Percentiles rank a stretch among this genome's conserved stretches.
phyloP scores from a whole-genome alignment of 1,140 invertebrate species.

The Cydia strobilella region DNA sequence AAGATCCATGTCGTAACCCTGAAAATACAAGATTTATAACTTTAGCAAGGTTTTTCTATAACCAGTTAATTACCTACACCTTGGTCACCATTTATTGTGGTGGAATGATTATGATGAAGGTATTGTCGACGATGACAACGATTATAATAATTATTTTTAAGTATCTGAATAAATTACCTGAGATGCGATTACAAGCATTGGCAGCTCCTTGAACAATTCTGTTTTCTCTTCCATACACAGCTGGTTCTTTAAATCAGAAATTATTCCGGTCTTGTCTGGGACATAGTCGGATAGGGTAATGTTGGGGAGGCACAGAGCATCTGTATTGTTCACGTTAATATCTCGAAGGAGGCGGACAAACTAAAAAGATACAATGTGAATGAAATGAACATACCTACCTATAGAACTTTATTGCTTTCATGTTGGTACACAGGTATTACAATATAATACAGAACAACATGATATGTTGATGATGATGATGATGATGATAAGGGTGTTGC shows the following conservation, averaged over 20 bases:
- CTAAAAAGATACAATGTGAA: slow-evolving; percentile 42
- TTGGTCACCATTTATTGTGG: neutral
- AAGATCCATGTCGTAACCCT: slow-evolving; percentile 65
- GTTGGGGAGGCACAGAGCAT: slow-evolving; percentile 60
- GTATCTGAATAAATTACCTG: slow-evolving; percentile 52
- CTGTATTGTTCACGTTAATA: slow-evolving; percentile 62
- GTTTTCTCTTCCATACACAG: slow-evolving; percentile 53
- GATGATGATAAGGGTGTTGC: too few relatives aligned
- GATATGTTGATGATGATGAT: too few relatives aligned
- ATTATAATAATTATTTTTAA: neutral
- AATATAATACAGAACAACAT: too few relatives aligned
- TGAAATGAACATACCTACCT: too few relatives aligned
- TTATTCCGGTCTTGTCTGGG: slow-evolving; percentile 55
- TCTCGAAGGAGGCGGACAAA: slow-evolving; percentile 69
- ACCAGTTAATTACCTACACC: neutral
- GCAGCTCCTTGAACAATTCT: slow-evolving; percentile 58
- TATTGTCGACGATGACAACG: neutral
- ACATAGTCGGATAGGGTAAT: slow-evolving; percentile 67
- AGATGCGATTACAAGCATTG: slow-evolving; percentile 65
- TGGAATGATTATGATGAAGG: neutral
- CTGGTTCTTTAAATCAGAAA: slow-evolving; percentile 52
- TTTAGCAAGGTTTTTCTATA: neutral
- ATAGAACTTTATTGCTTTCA: too few relatives aligned
- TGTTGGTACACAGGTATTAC: too few relatives aligned
- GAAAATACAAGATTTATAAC: slow-evolving; percentile 40